Evolutionary conservation across 2,888 invertebrate genomes (phyloP).

Genomic region (Xestobium rufovillosum): DNA sequence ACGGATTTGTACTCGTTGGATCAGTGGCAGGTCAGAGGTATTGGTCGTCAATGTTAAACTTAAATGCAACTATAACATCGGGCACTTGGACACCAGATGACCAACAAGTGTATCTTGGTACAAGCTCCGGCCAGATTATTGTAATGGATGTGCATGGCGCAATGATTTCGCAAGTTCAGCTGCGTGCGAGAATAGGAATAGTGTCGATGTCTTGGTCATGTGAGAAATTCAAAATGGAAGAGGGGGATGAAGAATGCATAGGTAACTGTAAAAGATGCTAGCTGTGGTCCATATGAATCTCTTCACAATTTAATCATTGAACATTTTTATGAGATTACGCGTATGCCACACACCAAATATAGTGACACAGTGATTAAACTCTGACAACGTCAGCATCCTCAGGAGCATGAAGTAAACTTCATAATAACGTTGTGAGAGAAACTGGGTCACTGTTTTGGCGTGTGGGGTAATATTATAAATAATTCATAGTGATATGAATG

Average conservation of each 20-base stretch:
- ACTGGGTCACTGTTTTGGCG: too few relatives aligned
- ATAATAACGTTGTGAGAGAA: too few relatives aligned
- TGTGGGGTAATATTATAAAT: too few relatives aligned
- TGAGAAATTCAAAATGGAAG: conserved; percentile 97
- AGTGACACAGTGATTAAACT: too few relatives aligned
- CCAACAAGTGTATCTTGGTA: conserved; percentile 94
- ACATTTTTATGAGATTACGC: too few relatives aligned
- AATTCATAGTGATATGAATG: too few relatives aligned
- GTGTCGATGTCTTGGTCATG: conserved; percentile 94
- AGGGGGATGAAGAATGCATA: conserved; percentile 75
- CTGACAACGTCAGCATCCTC: too few relatives aligned
- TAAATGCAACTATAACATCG: conserved; percentile 89
- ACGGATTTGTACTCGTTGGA: conserved; percentile 96
- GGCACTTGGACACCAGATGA: conserved; percentile 99
- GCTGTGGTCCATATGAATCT: too few relatives aligned
- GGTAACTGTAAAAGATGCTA: too few relatives aligned
- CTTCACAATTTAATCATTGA: too few relatives aligned
- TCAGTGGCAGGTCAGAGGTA: conserved; percentile 95
- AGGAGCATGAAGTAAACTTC: too few relatives aligned
- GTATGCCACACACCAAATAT: too few relatives aligned
- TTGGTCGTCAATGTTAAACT: conserved; percentile 95
- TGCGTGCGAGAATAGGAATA: conserved; percentile 81
- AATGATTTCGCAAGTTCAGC: conserved; percentile 87
- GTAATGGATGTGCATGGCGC: conserved; percentile 96
- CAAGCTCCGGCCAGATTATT: conserved; percentile 88